phyloP scores from a whole-genome alignment of 2,888 invertebrate genomes.

The Lycocerus yunnanus region DNA sequence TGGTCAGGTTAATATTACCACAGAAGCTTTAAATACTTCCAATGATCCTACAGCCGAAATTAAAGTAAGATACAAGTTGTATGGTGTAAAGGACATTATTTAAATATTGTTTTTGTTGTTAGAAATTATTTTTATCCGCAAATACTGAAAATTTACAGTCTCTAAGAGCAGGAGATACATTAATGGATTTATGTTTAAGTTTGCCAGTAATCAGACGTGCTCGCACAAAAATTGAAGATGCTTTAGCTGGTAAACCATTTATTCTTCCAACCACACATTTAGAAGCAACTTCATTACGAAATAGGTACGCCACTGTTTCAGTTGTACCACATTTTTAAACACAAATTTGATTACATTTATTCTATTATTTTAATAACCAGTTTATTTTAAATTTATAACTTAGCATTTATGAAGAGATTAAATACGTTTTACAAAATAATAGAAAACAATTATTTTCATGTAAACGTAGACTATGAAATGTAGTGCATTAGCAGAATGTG shows the following conservation, averaged over 20 bases:
- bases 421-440: too few relatives aligned
- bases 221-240: constrained; percentile 65
- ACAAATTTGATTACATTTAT: not conserved
- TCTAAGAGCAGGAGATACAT: constrained; percentile 78
- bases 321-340: not conserved
- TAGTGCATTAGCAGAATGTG: too few relatives aligned
- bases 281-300: constrained; percentile 75
- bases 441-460: too few relatives aligned
- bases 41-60: constrained; percentile 56
- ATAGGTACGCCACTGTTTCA: constrained; percentile 56
- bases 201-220: constrained; percentile 72
- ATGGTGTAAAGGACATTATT: not conserved
- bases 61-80: constrained; percentile 49
- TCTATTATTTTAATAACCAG: too few relatives aligned
- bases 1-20: constrained; percentile 56
- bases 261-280: constrained; percentile 70
- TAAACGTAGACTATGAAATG: too few relatives aligned
- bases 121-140: constrained; percentile 79
- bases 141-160: constrained; percentile 80
- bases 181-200: constrained; percentile 80
- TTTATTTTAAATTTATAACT: too few relatives aligned
- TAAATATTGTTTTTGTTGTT: constrained; percentile 39
- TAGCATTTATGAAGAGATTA: too few relatives aligned
- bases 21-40: constrained; percentile 50
- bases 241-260: constrained; percentile 68